These are phyloP conservation scores for Stigmatopora nigra DNA, from an alignment of 2,113 vertebrate genomes.

Conservation along the genomic window DNA sequence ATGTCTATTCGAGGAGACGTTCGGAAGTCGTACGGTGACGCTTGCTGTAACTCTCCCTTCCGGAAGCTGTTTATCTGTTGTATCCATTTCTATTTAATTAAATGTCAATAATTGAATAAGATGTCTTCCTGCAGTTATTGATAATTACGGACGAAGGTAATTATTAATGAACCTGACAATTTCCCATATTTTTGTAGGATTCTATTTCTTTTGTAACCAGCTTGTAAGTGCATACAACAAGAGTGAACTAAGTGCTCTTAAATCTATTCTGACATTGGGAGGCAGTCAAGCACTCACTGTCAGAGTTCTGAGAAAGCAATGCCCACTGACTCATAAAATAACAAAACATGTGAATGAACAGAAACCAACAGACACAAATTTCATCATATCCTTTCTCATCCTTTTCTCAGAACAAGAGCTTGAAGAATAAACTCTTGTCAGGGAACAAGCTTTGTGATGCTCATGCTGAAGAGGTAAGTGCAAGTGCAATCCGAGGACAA, in stretches of 20 bases:
- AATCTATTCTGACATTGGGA: constrained; percentile 23
- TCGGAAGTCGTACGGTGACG: too few species aligned
- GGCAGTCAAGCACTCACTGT: constrained; percentile 19
- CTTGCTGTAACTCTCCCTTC: too few species aligned
- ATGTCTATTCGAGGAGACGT: too few species aligned
- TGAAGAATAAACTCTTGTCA: constrained; percentile 93
- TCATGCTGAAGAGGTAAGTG: constrained; percentile 89
- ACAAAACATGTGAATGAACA: neutral
- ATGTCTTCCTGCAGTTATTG: too few species aligned
- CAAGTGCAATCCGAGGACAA: neutral
- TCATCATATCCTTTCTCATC: constrained; percentile 24
- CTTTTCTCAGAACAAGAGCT: constrained; percentile 87
- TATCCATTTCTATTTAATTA: too few species aligned
- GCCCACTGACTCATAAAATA: constrained; percentile 13
- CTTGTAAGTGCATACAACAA: constrained; percentile 15
- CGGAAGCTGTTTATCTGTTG: too few species aligned
- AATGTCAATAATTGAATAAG: too few species aligned
- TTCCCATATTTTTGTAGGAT: neutral
- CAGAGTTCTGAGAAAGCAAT: constrained; percentile 13
- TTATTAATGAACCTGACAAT: too few species aligned
- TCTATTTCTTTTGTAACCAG: constrained; percentile 1
- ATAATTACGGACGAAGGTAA: too few species aligned
- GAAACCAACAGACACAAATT: constrained; percentile 1
- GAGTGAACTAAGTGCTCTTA: constrained; percentile 22
- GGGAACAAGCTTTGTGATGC: constrained; percentile 93